Percentiles rank a stretch among this genome's conserved stretches.
Conservation (phyloP, 2,888 invertebrate species). For the Tinea trinotella region DNA sequence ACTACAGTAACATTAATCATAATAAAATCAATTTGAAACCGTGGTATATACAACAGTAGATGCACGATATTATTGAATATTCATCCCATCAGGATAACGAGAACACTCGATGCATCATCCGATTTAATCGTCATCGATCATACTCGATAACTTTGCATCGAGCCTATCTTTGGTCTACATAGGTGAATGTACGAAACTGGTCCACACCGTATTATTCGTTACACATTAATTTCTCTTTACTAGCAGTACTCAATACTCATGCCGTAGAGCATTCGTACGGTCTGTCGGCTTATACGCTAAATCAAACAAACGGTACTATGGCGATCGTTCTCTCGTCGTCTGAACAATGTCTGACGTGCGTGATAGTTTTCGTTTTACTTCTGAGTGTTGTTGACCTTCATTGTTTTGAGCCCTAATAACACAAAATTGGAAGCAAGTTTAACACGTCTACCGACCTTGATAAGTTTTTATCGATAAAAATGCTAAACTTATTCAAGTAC, state of each 20-base stretch:
- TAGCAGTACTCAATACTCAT: neutral
- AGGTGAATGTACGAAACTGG: neutral
- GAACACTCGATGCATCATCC: conserved; percentile 11
- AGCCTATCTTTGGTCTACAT: neutral
- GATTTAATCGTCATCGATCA: conserved; percentile 10
- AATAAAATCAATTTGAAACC: too few relatives aligned
- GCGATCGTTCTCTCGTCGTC: conserved; percentile 31
- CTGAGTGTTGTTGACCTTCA: neutral
- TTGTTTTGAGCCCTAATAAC: conserved; percentile 6
- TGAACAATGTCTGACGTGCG: conserved; percentile 41
- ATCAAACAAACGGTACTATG: conserved; percentile 19
- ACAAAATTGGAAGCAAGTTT: neutral
- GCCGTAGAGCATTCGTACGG: neutral
- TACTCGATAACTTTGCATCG: neutral
- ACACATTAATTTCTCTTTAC: conserved; percentile 12
- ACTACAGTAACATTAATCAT: too few relatives aligned
- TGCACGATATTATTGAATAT: neutral
- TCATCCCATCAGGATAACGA: neutral
- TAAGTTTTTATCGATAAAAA: neutral
- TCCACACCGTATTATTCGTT: conserved; percentile 2
- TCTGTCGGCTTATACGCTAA: neutral
- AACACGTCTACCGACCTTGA: neutral
- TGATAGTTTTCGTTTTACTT: conserved; percentile 28
- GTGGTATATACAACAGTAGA: neutral
- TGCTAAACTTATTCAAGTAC: neutral